Base-by-base conservation (phyloP, 2,113 vertebrate species). In the Channa argus region DNA sequence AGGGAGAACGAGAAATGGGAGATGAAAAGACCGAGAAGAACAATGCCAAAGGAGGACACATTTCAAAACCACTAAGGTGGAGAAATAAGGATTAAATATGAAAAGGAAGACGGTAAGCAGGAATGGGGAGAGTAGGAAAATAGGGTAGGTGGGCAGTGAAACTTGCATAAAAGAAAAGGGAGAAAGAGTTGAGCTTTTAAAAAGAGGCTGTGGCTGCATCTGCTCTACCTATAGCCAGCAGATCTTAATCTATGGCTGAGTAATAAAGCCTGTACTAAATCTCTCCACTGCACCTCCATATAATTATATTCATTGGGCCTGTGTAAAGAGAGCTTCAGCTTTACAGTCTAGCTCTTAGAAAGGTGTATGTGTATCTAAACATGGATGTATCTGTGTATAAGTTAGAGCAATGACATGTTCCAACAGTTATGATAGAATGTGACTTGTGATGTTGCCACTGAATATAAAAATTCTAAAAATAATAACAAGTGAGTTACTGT, bases 221-320 rank as follows among this genome's bases (percentile, higher is more conserved):
- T 89, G 85, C 86, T 84, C 79, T 69, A 86, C 88, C 92, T 90
- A 90, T 73, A 90, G 83, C 86, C 83, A 90, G 84, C 77, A 91
- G 91, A 92, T 92, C 87, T 85, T 84, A 89, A 93, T 92, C 91
- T 91, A 82, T 65, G 77, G 80, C 82, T 64, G 66, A 77, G 85
- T 83, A 89, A 91, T 92, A 89, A 93, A 92, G 78, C 86, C 61
- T 36, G 24, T 44, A 88, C 80, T 91, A 91, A 92, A 92, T 88
- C 89, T 92, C 84, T 54, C 82, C 63, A 49, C 85, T 79, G 69
- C 83, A 89, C 86, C 83, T 65, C 79, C 77, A 85, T 83, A 86
- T 91, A 89, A 93, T 92, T 91, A 87, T 90, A 91, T 90, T 89
- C 88, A 89, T 91, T 82, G 85, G 74, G 71, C 62, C 71, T 50